Base-by-base conservation (phyloP, 2,797 vertebrate genomes). In the Sebastes oblongus region DNA sequence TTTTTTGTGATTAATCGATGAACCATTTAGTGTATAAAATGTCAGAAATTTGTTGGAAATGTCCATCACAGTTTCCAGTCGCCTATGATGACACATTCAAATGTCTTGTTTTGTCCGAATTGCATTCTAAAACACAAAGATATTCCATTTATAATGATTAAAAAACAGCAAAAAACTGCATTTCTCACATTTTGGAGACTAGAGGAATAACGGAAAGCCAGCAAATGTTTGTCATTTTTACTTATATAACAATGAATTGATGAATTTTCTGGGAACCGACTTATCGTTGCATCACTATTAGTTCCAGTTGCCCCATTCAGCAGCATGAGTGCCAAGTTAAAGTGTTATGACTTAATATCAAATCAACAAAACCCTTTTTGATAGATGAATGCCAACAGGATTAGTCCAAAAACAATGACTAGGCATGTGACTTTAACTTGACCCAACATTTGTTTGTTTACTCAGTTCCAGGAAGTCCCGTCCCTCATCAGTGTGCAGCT, bases 401-500 rank as follows among this genome's bases (percentile, higher is more conserved):
- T 46, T 5, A 55, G 30, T 3, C 6, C 12, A 30, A 30, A 32
- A 18, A 34, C 36, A 58, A 78, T 29, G 24, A 65, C 24, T 9
- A 29, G 22, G 3, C 12, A 24, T 66, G 59, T 29, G 62, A 59
- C 66, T 81, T 59, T 13, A 75, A 75, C 22, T 50, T 71, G 65
- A 81, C 68, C 42, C 42, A 66, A 56, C 61, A 58, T 52, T 4
- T 74, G 72, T 86, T 88, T 89, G 58, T 84, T 79, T 70, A 82
- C 76, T 69, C 67, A 59, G 58, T 73, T 60, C 20, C 83, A 86
- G 84, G 89, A 91, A 92, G 75, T 68, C 39, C 6, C 5, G 8
- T 85, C 78, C 78, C 81, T 67, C 25, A 52, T 69, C 76, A 83
- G 71, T 6, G 27, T 58, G 36, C 60, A 55, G 60, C 72, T 87